Conservation (phyloP, 2,888 invertebrate species). For the Hypercompe scribonia region DNA sequence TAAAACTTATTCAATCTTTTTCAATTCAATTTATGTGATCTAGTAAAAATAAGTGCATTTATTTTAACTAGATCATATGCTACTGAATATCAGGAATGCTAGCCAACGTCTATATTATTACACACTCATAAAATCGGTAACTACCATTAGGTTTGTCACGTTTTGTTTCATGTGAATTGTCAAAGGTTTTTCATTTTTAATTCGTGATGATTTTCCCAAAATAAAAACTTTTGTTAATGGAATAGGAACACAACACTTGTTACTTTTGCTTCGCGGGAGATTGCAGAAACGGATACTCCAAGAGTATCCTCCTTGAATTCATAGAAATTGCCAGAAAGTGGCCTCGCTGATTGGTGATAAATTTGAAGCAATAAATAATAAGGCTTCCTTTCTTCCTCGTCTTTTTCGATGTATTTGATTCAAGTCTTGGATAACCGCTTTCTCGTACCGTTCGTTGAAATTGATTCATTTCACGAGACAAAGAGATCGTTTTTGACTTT, state of each 20-base stretch:
- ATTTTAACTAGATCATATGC: conserved; percentile 35
- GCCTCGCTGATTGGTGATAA: not conserved
- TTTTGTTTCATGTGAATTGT: conserved; percentile 14
- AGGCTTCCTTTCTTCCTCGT: no score
- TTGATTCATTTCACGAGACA: not conserved
- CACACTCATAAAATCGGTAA: conserved; percentile 36
- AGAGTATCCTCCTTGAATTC: not conserved
- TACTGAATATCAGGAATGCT: conserved; percentile 39
- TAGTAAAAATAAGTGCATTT: conserved; percentile 46
- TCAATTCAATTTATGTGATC: conserved; percentile 52
- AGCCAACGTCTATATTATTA: conserved; percentile 48
- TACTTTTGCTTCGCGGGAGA: no score
- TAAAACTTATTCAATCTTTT: conserved; percentile 38
- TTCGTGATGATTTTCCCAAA: no score
- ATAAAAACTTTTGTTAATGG: not conserved
- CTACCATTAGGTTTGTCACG: conserved; percentile 23
- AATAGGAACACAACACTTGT: no score
- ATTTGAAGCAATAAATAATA: no score
- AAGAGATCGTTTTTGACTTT: no score
- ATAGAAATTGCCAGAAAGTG: not conserved
- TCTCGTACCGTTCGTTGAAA: not conserved
- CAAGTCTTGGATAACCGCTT: not conserved
- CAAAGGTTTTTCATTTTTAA: not conserved
- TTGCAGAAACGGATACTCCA: not conserved
- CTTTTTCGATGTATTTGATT: not conserved